Base-by-base conservation (phyloP, 2,113 vertebrate species). In the Xenopus laevis region DNA sequence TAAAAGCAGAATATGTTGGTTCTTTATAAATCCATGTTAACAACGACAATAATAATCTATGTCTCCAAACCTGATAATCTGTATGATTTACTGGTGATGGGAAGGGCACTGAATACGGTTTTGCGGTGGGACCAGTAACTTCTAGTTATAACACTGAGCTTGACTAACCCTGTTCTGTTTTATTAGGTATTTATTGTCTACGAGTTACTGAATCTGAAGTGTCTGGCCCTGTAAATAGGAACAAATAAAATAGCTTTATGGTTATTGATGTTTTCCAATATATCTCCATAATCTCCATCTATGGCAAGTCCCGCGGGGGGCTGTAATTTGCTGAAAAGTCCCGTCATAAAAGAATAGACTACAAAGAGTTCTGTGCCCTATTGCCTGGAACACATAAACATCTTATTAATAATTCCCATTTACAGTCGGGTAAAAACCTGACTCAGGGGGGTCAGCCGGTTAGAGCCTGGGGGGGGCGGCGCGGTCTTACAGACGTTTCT, bases 341-440 rank as follows among this genome's bases (percentile, higher is more conserved):
- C 4, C n/a, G 18, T 40, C 40, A 20, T 46, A 65, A 65, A 40
- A 27, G 46, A 65, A n/a, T 65, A 33, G 4, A 40, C 59, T 64
- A 33, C 27, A 64, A 44, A 64, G 30, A 64, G 7, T 27, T 64
- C 33, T 65, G n/a, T 65, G 63, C 33, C 33, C 63, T 18, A 46
- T 46, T 65, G 63, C 40, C 40, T 46, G 63, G 63, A 65, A 65
- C 63, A 4, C 63, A 65, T 4, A 65, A 6, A 33, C 2, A 20
- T 45, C 63, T 45, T 65, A 65, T 65, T 65, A 68, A 55, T 68
- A 68, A 27, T 68, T 33, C 66, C 66, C 27, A 68, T 55, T 68
- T 55, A 55, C 66, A 46, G 46, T 53, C 13, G n/a, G 61, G 27
- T 63, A 13, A 27, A 17, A 40, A 12, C 27, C 61, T 33, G 27